Base-by-base conservation (phyloP, 2,888 invertebrate species). In the Altica lythri region DNA sequence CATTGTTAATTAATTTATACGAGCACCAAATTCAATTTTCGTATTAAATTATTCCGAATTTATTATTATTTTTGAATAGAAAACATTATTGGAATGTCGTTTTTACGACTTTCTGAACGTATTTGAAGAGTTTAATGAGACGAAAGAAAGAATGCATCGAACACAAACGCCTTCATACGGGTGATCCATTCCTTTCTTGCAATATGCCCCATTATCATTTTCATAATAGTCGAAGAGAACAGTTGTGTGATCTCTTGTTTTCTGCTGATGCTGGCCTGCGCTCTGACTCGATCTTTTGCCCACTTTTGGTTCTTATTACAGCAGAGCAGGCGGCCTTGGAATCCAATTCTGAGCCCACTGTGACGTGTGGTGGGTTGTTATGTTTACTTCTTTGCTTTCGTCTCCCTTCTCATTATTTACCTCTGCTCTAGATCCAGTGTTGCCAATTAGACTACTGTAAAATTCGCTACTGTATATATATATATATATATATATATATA, bases 131-230 rank as follows among this genome's bases (percentile, higher is more conserved):
- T n/a, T n/a, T 35, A 14, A 16, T 2, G n/a, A 34, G 16, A 10
- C 10, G 13, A 16, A 37, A 37, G 37, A 44, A 38, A 40, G 49
- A 49, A 49, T 49, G 40, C 38, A 47, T 25, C 17, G 37, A 37
- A 47, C 47, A n/a, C n/a, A n/a, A 40, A 40, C 49, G 49, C 49
- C 49, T 49, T 32, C 40, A n/a, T n/a, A n/a, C n/a, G n/a, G n/a
- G n/a, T n/a, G n/a, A 56, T 62, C 57, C 55, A 51, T 30, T 43
- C 34, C n/a, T n/a, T n/a, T n/a, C n/a, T n/a, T 29, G 52, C 46
- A 42, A 55, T 51, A 53, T 40, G 19, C 40, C 40, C n/a, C 40
- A 42, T 49, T 49, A 49, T 32, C 49, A 49, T 49, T 34, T 34
- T 34, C 34, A 16, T 34, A 34, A 34, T 16, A 34, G 16, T 16